Percentiles rank a stretch among this genome's conserved stretches.
Evolutionary conservation across 2,888 invertebrate species (phyloP).

Genomic region (Sarcophaga variegata): DNA sequence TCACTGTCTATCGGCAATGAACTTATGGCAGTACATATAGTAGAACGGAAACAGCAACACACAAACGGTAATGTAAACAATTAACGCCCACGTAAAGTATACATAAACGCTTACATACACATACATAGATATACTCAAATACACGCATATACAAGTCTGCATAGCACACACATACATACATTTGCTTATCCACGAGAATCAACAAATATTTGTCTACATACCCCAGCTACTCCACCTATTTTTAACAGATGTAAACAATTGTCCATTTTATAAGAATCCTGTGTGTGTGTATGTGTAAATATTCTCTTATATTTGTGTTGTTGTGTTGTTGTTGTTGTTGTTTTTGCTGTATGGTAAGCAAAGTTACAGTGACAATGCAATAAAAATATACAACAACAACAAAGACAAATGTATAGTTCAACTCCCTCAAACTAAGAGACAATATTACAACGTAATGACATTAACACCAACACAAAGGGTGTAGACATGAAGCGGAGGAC

Average conservation of each 20-base stretch:
- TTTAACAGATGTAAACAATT: slow-evolving; percentile 64
- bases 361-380: slow-evolving; percentile 60
- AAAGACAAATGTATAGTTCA: neutral
- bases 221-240: slow-evolving; percentile 18
- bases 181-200: slow-evolving; percentile 53
- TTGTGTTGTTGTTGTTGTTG: neutral
- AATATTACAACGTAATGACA: slow-evolving; percentile 55
- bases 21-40: neutral
- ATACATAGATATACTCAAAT: slow-evolving; percentile 28
- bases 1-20: slow-evolving; percentile 18
- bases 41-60: neutral
- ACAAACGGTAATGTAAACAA: slow-evolving; percentile 60
- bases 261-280: slow-evolving; percentile 47
- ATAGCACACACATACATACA: slow-evolving; percentile 13
- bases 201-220: slow-evolving; percentile 61
- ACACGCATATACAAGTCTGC: neutral
- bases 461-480: slow-evolving; percentile 47
- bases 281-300: slow-evolving; percentile 2
- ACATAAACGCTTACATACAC: neutral
- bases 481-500: slow-evolving; percentile 27
- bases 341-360: slow-evolving; percentile 44
- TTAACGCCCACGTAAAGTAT: slow-evolving; percentile 60
- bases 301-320: neutral
- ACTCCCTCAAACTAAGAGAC: slow-evolving; percentile 13
- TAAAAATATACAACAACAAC: slow-evolving; percentile 59